These are phyloP conservation scores for Mythimna pallens DNA, from an alignment of 2,888 invertebrate genomes.

Conservation along the genomic window DNA sequence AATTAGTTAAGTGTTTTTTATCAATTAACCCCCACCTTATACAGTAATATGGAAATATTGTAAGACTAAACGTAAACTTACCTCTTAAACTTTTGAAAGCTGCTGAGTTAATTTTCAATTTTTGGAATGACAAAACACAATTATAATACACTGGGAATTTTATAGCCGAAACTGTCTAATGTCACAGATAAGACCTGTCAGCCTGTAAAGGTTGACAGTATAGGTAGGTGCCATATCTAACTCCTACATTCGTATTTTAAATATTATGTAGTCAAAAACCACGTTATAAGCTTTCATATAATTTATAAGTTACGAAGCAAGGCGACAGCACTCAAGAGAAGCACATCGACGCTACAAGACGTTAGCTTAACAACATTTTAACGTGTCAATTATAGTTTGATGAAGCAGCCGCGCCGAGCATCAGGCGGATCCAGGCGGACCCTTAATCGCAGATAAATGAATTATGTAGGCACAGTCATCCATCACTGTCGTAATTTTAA, in stretches of 20 bases:
- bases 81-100: too few species aligned
- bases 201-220: too few species aligned
- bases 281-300: conserved; percentile 3
- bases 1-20: too few species aligned
- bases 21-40: too few species aligned
- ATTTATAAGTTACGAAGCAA: conserved; percentile 6
- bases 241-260: too few species aligned
- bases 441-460: conserved; percentile 86
- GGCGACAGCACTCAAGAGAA: conserved; percentile 9
- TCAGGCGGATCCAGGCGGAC: conserved; percentile 69
- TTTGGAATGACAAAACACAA: too few species aligned
- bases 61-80: too few species aligned
- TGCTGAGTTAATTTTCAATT: not conserved
- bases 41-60: too few species aligned
- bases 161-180: too few species aligned
- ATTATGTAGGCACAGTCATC: conserved; percentile 81
- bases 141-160: too few species aligned
- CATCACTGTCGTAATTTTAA: conserved; percentile 86
- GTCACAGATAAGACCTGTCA: too few species aligned
- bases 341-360: conserved; percentile 44
- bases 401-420: conserved; percentile 66
- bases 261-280: not conserved
- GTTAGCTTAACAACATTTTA: conserved; percentile 69
- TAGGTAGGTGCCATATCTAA: too few species aligned
- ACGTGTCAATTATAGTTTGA: conserved; percentile 72